Evolutionary conservation across 2,797 vertebrate species (phyloP), one percentile per base, ranked within the genome.

Genomic region (Tokudaia tokunoshimensis): DNA sequence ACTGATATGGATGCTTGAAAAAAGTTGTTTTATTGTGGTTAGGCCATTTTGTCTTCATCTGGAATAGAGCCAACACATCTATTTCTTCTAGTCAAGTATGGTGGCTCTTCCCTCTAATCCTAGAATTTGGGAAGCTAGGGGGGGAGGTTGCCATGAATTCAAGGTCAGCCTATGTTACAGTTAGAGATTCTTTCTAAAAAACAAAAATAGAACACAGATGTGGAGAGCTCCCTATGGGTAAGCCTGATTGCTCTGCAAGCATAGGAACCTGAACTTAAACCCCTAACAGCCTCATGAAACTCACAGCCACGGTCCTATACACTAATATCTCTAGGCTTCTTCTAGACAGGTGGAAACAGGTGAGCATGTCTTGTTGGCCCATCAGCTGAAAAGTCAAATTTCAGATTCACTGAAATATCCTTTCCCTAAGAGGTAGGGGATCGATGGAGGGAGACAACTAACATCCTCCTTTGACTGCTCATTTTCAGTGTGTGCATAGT

Each of bases 31-130:
- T 15, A 44, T 41, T 29, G 50, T 52, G 90, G n/a, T 29, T 72
- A 70, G 61, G 41, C 24, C 24, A 84, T 74, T 79, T 83, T 92
- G 79, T 86, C 19, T 78, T 94, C n/a, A 67, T 89, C 29, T 91
- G 79, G 10, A 88, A 72, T 78, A 87, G 1, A 22, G n/a, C 3
- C n/a, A 84, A 26, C 87, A 80, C 29, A 44, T 20, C 52, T 61
- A 2, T 47, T 22, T 22, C 29, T 44, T 61, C 72, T 76, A n/a
- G 6, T 31, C 5, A 34, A 37, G 3, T 2, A 15, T 24, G 5
- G 19, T 75, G 19, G 1, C 37, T 61, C 4, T 59, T 61, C 26
- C 10, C 19, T 76, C 34, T 34, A 76, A 24, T 34, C 52, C 37
- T 61, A 89, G 29, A 4, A 61, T 11, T 47, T n/a, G 12, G 41